Percentiles rank a stretch among this genome's conserved stretches.
Conservation (phyloP, 2,888 invertebrate species). For the Aspidiotus rigidus region DNA sequence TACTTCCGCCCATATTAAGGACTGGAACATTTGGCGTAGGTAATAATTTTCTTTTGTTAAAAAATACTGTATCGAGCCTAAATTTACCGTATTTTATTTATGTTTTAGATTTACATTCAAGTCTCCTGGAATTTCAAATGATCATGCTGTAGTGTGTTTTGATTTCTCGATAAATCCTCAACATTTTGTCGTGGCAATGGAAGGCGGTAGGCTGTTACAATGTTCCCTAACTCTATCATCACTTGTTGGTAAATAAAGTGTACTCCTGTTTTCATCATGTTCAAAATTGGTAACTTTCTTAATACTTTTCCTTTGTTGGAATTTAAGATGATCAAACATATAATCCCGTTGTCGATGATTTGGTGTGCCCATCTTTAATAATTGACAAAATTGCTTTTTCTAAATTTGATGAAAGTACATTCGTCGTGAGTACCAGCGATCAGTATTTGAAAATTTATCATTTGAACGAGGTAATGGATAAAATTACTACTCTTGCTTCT, state of each 20-base stretch:
- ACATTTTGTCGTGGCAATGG: constrained; percentile 25
- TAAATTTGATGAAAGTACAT: constrained; percentile 18
- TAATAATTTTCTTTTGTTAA: neutral
- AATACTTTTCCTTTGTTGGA: neutral
- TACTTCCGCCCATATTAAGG: neutral
- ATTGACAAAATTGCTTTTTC: constrained; percentile 17
- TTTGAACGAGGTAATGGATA: constrained; percentile 9
- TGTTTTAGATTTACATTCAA: constrained; percentile 15
- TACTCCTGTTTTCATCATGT: neutral
- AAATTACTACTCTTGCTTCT: neutral
- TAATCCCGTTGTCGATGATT: constrained; percentile 18
- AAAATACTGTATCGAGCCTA: neutral
- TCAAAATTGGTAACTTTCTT: neutral
- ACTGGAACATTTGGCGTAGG: constrained; percentile 20
- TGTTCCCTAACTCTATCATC: constrained; percentile 16
- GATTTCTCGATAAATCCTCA: constrained; percentile 23
- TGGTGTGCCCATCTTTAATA: constrained; percentile 10
- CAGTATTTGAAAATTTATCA: constrained; percentile 13
- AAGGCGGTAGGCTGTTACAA: constrained; percentile 16
- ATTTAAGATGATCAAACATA: constrained; percentile 14
- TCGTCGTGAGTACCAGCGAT: constrained; percentile 17
- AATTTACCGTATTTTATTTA: neutral
- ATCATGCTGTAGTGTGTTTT: constrained; percentile 17
- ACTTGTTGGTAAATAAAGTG: constrained; percentile 13
- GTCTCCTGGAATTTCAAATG: neutral